phyloP scores from a whole-genome alignment of 2,888 invertebrate species.

The Microctonus brassicae region DNA sequence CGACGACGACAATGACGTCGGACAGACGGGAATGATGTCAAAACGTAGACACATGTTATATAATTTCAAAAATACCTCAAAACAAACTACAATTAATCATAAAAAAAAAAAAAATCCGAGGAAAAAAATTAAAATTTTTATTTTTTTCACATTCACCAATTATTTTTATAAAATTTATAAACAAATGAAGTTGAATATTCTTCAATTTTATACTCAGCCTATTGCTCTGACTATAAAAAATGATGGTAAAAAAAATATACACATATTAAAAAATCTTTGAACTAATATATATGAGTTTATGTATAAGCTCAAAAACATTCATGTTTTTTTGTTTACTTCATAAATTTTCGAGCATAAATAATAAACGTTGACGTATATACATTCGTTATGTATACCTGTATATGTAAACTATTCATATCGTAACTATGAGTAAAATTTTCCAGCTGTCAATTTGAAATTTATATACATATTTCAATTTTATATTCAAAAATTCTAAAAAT shows the following conservation, averaged over 20 bases:
- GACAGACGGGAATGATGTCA: slow-evolving; percentile 19
- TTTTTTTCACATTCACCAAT: too few species aligned
- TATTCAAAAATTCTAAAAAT: background rate
- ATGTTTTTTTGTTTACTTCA: background rate
- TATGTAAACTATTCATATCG: background rate
- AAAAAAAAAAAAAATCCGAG: too few species aligned
- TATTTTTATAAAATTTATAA: too few species aligned
- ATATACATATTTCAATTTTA: background rate
- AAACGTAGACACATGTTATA: background rate
- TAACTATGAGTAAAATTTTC: background rate
- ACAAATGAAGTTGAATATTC: too few species aligned
- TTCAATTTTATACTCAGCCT: too few species aligned
- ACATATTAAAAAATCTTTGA: background rate
- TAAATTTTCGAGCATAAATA: background rate
- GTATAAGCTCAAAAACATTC: background rate
- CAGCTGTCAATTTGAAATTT: background rate
- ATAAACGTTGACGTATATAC: too few species aligned
- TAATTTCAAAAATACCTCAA: too few species aligned
- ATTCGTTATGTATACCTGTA: background rate
- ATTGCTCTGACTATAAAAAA: too few species aligned
- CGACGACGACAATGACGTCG: slow-evolving; percentile 20
- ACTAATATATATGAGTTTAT: background rate
- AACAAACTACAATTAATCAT: too few species aligned
- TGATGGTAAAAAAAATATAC: too few species aligned
- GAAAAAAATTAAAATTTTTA: too few species aligned